phyloP scores from a whole-genome alignment of 2,888 invertebrate species.

The Oasisia sp. region DNA sequence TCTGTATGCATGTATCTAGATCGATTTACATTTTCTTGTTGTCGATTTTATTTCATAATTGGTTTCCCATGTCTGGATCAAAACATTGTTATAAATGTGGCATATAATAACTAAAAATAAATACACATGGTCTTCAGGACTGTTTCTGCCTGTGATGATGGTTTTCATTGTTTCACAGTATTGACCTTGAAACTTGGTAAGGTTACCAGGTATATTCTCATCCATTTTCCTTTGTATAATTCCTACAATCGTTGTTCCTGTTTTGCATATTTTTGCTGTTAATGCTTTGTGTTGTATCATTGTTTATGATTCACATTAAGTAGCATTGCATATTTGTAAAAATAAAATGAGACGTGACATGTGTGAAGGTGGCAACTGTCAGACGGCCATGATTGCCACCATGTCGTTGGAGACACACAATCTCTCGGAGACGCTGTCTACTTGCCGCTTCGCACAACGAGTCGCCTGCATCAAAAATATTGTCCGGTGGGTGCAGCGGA shows the following conservation, averaged over 20 bases:
- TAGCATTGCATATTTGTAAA: not conserved
- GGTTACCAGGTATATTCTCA: not conserved
- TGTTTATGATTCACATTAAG: not conserved
- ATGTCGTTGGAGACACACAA: constrained; percentile 57
- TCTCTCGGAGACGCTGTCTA: constrained; percentile 59
- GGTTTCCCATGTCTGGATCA: not conserved
- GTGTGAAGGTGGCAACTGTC: constrained; percentile 59
- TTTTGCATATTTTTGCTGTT: not conserved
- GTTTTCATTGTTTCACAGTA: not conserved
- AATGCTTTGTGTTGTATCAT: not conserved
- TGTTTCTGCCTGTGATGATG: not conserved
- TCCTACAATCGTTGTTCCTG: not conserved
- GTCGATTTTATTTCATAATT: no score
- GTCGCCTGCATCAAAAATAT: constrained; percentile 61
- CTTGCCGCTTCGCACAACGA: constrained; percentile 60
- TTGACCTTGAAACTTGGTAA: not conserved
- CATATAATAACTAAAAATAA: not conserved
- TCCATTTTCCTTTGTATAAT: not conserved
- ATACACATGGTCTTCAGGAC: not conserved
- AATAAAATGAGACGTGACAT: not conserved
- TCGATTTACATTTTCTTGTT: no score
- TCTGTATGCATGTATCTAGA: not conserved
- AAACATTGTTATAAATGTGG: not conserved
- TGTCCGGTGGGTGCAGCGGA: constrained; percentile 49
- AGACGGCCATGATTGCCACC: constrained; percentile 63